Base-by-base conservation (phyloP, 2,113 vertebrate genomes). In the Neolamprologus caudopunctatus region DNA sequence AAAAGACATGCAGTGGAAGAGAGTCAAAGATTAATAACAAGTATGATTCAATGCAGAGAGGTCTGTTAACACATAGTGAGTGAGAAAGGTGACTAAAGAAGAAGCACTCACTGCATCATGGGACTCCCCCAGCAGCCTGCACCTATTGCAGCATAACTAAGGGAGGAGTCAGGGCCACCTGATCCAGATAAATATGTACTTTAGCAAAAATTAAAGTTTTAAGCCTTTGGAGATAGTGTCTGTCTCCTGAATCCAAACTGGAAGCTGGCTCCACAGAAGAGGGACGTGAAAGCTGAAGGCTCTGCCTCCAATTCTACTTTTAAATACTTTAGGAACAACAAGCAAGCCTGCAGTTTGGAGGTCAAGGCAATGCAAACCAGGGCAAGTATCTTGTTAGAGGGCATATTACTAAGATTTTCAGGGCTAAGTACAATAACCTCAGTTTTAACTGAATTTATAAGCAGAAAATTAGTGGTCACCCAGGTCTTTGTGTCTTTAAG, bases 221-320 rank as follows among this genome's bases (percentile, higher is more conserved):
- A 63, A 63, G 9, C 9, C 31, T 63, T 63, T 63, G 16, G 31
- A 63, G 31, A 33, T 11, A 0, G 58, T 35, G 58, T 35, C 16
- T 63, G 31, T 63, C 58, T 63, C 58, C 16, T 33, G 58, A 63
- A 7, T 63, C 16, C 6, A 63, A 63, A 63, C 16, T 33, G 28
- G 28, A 63, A 33, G 5, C 16, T 63, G 16, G 1, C 0, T 63
- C 5, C 16, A 63, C 9, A 35, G 17, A 63, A 35, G 28, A 63
- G 16, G 24, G 24, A 0, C 1, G 0, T 63, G 28, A 63, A 63
- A 63, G 1, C 58, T 63, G 6, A 63, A 33, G 58, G 28, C 28
- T 7, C 58, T 19, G 58, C 58, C 58, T 63, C 16, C 58, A 2
- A 63, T 33, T 33, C 58, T 11, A 33, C 58, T 63, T 61, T 7